These are phyloP conservation scores for Melitaea athalia DNA, from an alignment of 2,888 invertebrate genomes.

Conservation along the genomic window DNA sequence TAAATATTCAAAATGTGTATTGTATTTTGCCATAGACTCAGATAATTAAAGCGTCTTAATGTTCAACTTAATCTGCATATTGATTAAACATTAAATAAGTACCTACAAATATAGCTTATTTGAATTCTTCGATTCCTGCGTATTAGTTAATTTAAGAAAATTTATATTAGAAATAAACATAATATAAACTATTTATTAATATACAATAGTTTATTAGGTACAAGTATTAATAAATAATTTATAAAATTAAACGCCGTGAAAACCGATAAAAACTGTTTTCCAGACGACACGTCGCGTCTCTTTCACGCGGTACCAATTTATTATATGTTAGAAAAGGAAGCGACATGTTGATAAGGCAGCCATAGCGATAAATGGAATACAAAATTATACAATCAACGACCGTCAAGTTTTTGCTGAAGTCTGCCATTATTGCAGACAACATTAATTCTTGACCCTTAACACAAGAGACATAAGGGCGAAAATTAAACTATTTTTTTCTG, in stretches of 20 bases:
- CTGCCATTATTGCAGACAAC: conserved; percentile 38
- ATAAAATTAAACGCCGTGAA: conserved; percentile 39
- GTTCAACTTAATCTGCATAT: no score
- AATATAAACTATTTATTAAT: not conserved
- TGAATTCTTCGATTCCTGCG: no score
- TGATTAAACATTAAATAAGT: no score
- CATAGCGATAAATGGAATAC: conserved; percentile 31
- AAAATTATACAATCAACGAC: conserved; percentile 51
- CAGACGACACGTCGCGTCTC: conserved; percentile 24
- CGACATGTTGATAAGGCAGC: conserved; percentile 26
- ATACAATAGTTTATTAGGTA: conserved; percentile 4
- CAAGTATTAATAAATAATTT: conserved; percentile 25
- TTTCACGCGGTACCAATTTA: conserved; percentile 23
- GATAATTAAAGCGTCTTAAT: no score
- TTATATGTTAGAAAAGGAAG: conserved; percentile 26
- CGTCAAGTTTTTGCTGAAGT: conserved; percentile 51
- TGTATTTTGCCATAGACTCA: no score
- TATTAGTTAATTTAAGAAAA: not conserved
- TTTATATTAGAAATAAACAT: not conserved
- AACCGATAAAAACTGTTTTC: conserved; percentile 37
- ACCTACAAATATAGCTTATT: no score
- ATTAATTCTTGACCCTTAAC: conserved; percentile 30
- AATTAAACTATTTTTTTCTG: conserved; percentile 8
- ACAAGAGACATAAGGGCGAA: not conserved
- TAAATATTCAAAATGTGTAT: no score